These are phyloP conservation scores for Epizoanthus stellaris DNA, from an alignment of 92 coral and sea anemone genomes.

Conservation along the genomic window DNA sequence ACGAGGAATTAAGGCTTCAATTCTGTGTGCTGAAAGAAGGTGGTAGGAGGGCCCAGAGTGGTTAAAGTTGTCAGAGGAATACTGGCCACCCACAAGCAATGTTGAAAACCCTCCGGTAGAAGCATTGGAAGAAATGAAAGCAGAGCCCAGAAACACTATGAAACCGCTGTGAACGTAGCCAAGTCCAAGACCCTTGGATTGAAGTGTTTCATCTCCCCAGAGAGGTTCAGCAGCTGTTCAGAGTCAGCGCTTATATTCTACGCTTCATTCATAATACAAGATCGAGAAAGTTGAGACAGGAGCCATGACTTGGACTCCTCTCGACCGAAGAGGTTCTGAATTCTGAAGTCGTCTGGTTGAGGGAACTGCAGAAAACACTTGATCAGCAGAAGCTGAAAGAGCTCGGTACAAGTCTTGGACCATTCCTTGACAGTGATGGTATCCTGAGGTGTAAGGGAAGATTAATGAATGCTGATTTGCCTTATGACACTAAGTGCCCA, in stretches of 20 bases:
- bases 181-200: not conserved
- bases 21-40: slow-evolving; percentile 12
- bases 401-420: slow-evolving; percentile 29
- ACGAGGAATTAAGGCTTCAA: slow-evolving; percentile 50
- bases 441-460: slow-evolving; percentile 56
- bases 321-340: not conserved
- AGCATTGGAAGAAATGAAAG: slow-evolving; percentile 3
- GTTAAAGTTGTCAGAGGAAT: slow-evolving; percentile 16
- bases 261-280: slow-evolving; percentile 43
- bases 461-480: slow-evolving; percentile 51
- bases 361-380: slow-evolving; percentile 21
- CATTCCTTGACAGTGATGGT: slow-evolving; percentile 49
- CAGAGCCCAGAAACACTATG: not conserved
- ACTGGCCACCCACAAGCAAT: slow-evolving; percentile 27
- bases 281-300: not conserved
- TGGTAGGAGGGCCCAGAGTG: slow-evolving; percentile 63
- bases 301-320: not conserved
- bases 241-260: slow-evolving; percentile 47
- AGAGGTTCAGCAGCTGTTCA: slow-evolving; percentile 53
- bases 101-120: slow-evolving; percentile 1
- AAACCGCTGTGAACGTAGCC: not conserved
- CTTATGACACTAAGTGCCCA: slow-evolving; percentile 38
- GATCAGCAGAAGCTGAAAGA: slow-evolving; percentile 14
- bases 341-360: not conserved
- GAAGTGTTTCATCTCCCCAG: not conserved